Evolutionary conservation across 2,888 invertebrate genomes (phyloP).

Genomic region (Stenolophus ochropezus): DNA sequence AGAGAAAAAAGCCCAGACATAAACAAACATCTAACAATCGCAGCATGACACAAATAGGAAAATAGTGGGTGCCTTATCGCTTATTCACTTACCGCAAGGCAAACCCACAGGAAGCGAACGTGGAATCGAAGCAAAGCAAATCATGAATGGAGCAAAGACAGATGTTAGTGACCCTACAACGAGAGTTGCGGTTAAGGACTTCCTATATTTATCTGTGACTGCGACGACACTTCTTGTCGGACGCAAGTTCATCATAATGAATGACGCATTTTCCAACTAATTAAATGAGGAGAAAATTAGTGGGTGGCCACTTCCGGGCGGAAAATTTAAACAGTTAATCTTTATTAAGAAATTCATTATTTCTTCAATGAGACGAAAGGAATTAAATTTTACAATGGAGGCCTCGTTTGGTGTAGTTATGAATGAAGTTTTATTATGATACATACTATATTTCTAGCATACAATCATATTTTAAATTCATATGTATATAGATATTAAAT

Average conservation of each 20-base stretch:
- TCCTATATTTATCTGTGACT: conserved; percentile 51
- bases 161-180: conserved; percentile 43
- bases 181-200: conserved; percentile 37
- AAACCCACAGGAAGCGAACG: conserved; percentile 23
- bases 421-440: too few species aligned
- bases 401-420: not conserved
- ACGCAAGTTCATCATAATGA: conserved; percentile 24
- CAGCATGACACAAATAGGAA: conserved; percentile 6
- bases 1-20: conserved; percentile 13
- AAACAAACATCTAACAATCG: not conserved
- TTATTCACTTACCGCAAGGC: conserved; percentile 36
- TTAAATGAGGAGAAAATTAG: conserved; percentile 7
- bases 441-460: too few species aligned
- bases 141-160: conserved; percentile 31
- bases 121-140: conserved; percentile 7
- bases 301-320: not conserved
- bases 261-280: conserved; percentile 39
- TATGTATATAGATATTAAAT: too few species aligned
- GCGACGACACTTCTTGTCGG: conserved; percentile 10
- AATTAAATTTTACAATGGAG: not conserved
- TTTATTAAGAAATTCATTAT: not conserved
- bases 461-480: too few species aligned
- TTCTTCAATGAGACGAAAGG: not conserved
- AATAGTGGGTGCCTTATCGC: conserved; percentile 40
- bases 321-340: not conserved